Evolutionary conservation across 64 coral and sea anemone species (phyloP), one percentile per base, ranked within the genome.

Genomic region (Actinia equina): DNA sequence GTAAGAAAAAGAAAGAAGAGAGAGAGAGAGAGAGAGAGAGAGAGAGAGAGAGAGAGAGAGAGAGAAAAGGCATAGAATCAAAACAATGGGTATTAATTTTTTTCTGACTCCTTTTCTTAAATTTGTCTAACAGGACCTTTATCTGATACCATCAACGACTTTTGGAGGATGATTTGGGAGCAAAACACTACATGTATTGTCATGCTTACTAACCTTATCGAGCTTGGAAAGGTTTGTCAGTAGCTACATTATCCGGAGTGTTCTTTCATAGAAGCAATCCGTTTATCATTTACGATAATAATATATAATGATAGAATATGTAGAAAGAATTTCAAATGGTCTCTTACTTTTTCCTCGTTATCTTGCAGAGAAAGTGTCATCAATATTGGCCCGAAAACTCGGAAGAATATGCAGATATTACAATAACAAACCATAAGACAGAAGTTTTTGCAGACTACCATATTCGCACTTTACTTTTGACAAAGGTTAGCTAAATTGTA

Each of bases 391-490:
- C 94, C 0, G 91, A 49, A 2, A 85, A 58, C 18, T 59, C 41
- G 25, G 25, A 62, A 6, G 80, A 85, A 25, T 93, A 88, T 83
- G 83, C 84, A 13, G 59, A 26, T 60, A 77, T 96, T 23, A 80
- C 71, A 19, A 91, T 96, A 6, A 46, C 84, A 23, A 52, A 92
- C 1, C 64, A 58, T 13, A 96, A 96, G 52, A 86, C 89, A 27
- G 94, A 96, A 87, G 86, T 77, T 15, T 96, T 96, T 59, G 94
- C 94, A 27, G 88, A 96, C 77, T 96, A 69, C 55, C 44, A 89
- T 25, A 87, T 96, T 79, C 82, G 94, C 63, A 87, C 94, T 4
- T 90, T 96, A 30, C 19, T 51, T 77, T 22, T 96, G 5, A 30
- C 71, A 30, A 92, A 96, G 88, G 94, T 96, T 76, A 90, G 4